Evolutionary conservation across 2,888 invertebrate species (phyloP).

Genomic region (Neria commutata): DNA sequence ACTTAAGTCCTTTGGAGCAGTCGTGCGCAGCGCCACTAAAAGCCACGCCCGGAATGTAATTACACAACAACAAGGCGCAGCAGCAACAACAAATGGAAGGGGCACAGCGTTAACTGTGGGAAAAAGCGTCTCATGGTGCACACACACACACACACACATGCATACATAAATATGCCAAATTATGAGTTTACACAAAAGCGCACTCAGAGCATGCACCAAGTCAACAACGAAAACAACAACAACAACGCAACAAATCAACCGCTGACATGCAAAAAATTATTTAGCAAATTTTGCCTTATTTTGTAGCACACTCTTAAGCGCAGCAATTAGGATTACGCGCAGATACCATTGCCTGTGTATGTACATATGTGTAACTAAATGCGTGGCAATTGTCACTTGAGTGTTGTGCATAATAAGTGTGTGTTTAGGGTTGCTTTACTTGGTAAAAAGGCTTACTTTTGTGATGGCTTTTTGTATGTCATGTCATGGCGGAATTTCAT

Average conservation of each 20-base stretch:
- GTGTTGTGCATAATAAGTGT: too few relatives aligned
- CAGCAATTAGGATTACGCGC: background rate
- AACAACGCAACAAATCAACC: conserved; percentile 5
- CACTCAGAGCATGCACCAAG: background rate
- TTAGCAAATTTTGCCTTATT: background rate
- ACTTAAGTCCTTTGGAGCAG: background rate
- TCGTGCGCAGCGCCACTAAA: background rate
- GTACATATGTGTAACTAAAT: background rate
- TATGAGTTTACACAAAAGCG: conserved; percentile 3
- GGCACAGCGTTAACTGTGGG: background rate
- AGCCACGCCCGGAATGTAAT: background rate
- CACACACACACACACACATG: too few relatives aligned
- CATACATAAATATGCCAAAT: too few relatives aligned
- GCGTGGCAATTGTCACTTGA: too few relatives aligned
- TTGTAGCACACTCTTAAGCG: too few relatives aligned
- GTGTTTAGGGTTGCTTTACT: too few relatives aligned
- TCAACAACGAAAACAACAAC: conserved; percentile 8
- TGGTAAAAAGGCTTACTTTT: too few relatives aligned
- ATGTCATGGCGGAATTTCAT: too few relatives aligned
- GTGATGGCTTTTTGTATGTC: too few relatives aligned
- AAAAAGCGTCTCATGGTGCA: background rate
- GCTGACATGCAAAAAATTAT: background rate
- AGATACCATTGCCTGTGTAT: background rate
- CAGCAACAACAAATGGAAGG: background rate
- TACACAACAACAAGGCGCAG: background rate